Evolutionary conservation across 2,113 vertebrate genomes (phyloP).

Genomic region (Dendropsophus ebraccatus): DNA sequence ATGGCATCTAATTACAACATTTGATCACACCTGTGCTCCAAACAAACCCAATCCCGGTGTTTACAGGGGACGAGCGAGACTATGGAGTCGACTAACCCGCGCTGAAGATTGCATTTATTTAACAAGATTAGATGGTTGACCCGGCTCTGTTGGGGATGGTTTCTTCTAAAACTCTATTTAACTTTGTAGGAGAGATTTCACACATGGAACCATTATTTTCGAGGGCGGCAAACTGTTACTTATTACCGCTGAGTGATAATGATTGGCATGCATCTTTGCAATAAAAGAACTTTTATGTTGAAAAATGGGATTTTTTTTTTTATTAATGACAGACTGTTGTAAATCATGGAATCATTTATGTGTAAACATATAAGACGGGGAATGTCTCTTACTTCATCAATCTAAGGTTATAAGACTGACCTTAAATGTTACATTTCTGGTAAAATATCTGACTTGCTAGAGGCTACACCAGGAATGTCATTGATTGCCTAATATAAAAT

Average conservation of each 20-base stretch:
- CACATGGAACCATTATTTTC: background rate
- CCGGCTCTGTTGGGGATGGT: slow-evolving; percentile 33
- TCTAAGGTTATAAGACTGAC: no score
- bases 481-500: no score
- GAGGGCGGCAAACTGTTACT: background rate
- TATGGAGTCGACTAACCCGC: slow-evolving; percentile 2
- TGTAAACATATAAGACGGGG: background rate
- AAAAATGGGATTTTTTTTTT: background rate
- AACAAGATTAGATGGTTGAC: slow-evolving; percentile 28
- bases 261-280: background rate
- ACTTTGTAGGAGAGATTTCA: background rate
- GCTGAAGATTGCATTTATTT: slow-evolving; percentile 43
- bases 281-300: background rate
- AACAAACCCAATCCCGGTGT: slow-evolving; percentile 9
- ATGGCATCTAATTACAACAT: slow-evolving; percentile 64
- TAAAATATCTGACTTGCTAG: no score
- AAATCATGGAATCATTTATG: background rate
- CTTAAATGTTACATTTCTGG: no score
- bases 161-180: slow-evolving; percentile 27
- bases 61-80: slow-evolving; percentile 18
- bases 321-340: background rate
- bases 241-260: background rate
- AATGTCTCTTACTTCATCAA: no score
- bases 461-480: no score
- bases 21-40: slow-evolving; percentile 61